Conservation (phyloP, 2,797 vertebrate species). For the Rhabdomys pumilio region DNA sequence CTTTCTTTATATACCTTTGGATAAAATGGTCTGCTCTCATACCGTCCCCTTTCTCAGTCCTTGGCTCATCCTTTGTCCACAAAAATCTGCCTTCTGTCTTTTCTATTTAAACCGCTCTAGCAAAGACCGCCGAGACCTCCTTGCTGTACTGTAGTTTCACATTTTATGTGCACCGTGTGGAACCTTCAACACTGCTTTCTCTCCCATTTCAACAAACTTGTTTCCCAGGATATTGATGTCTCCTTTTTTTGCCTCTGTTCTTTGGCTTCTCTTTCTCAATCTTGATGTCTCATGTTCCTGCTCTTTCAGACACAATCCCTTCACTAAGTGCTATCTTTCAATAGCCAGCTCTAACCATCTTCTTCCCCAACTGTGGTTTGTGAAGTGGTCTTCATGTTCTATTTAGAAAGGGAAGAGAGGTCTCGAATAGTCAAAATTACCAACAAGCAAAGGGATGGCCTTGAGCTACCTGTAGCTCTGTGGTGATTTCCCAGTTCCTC, state of each 20-base stretch:
- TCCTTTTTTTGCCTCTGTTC: background rate
- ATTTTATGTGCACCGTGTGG: background rate
- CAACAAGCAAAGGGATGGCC: background rate
- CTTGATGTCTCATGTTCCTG: background rate
- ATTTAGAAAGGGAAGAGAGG: background rate
- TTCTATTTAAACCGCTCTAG: background rate
- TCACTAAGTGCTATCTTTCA: background rate
- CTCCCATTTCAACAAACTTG: background rate
- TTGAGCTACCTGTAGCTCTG: background rate
- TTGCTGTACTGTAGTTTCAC: background rate
- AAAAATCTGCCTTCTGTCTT: background rate
- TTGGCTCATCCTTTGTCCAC: background rate
- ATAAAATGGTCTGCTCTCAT: background rate
- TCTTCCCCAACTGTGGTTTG: background rate
- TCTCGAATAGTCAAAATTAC: conserved; percentile 1
- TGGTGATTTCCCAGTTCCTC: background rate
- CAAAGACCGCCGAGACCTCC: background rate
- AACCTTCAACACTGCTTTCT: background rate
- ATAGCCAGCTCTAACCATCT: background rate
- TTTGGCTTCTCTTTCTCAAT: background rate
- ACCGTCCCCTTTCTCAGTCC: background rate
- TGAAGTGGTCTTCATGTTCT: background rate
- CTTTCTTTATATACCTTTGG: background rate
- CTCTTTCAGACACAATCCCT: background rate
- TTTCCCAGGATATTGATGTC: background rate